These are phyloP conservation scores for Spodoptera exigua DNA, from an alignment of 2,888 invertebrate genomes.

Conservation along the genomic window DNA sequence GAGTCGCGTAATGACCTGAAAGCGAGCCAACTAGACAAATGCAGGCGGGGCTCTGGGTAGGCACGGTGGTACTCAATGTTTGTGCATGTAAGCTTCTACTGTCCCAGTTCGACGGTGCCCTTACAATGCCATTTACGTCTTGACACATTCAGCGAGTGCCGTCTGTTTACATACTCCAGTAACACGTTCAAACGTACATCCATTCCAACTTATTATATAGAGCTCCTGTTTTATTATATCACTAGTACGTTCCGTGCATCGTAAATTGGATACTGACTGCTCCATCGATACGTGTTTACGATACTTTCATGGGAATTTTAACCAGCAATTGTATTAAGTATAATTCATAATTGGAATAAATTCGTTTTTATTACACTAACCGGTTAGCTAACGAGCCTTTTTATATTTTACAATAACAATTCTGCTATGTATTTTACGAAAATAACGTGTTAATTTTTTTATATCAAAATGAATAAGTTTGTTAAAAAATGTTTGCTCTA, in stretches of 20 bases:
- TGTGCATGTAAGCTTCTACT: constrained; percentile 15
- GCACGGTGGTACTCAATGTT: constrained; percentile 32
- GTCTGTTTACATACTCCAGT: constrained; percentile 18
- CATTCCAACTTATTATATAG: constrained; percentile 5
- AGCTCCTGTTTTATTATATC: constrained; percentile 11
- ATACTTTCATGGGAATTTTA: constrained; percentile 30
- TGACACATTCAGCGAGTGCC: constrained; percentile 22
- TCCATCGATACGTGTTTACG: constrained; percentile 10
- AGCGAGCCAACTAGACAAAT: constrained; percentile 54
- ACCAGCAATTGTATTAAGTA: constrained; percentile 14
- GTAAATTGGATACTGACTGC: constrained; percentile 17
- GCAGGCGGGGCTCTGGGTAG: constrained; percentile 13
- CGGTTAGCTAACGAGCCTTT: neutral
- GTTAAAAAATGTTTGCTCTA: too few species aligned
- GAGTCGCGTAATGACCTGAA: constrained; percentile 53
- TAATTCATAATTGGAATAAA: constrained; percentile 8
- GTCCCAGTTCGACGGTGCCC: constrained; percentile 27
- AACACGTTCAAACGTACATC: constrained; percentile 11
- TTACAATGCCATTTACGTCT: constrained; percentile 38
- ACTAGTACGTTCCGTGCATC: constrained; percentile 1
- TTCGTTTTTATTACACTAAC: constrained; percentile 6
- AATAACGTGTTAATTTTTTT: too few species aligned
- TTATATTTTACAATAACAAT: constrained; percentile 1
- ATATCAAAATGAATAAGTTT: too few species aligned
- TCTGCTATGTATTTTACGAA: too few species aligned